A percentile compares a stretch with the other conserved stretches of the same genome.
Conservation (phyloP, 2,888 invertebrate species). For the Diplolepis rosae region DNA sequence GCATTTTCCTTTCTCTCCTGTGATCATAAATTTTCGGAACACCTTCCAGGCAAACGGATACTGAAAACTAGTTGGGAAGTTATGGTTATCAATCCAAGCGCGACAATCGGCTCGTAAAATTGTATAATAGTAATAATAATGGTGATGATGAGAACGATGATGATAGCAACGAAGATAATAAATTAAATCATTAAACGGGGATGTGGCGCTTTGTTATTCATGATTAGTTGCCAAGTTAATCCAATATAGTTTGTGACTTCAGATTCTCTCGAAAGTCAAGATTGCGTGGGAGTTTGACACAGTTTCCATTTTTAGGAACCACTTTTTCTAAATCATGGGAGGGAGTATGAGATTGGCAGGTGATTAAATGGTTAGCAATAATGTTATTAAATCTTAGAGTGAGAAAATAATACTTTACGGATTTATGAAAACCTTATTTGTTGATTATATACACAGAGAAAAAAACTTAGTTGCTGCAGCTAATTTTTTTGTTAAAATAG, state of each 20-base stretch:
- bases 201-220: neutral
- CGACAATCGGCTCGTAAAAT: conserved; percentile 49
- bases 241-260: conserved; percentile 1
- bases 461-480: too few species aligned
- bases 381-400: neutral
- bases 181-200: neutral
- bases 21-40: conserved; percentile 52
- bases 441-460: too few species aligned
- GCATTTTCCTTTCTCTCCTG: conserved; percentile 54
- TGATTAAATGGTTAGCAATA: neutral
- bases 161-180: conserved; percentile 7
- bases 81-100: conserved; percentile 49
- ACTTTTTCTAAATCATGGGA: neutral
- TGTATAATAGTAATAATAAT: conserved; percentile 36
- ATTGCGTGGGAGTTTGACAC: conserved; percentile 15
- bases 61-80: conserved; percentile 43
- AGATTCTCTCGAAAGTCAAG: neutral
- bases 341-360: neutral
- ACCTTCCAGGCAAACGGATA: conserved; percentile 51
- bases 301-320: neutral
- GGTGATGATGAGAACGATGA: conserved; percentile 12
- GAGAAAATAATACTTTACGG: too few species aligned
- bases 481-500: too few species aligned
- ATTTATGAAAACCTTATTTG: too few species aligned
- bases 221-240: neutral